Conservation (phyloP, 2,113 vertebrate species). For the Limnothrissa miodon region DNA sequence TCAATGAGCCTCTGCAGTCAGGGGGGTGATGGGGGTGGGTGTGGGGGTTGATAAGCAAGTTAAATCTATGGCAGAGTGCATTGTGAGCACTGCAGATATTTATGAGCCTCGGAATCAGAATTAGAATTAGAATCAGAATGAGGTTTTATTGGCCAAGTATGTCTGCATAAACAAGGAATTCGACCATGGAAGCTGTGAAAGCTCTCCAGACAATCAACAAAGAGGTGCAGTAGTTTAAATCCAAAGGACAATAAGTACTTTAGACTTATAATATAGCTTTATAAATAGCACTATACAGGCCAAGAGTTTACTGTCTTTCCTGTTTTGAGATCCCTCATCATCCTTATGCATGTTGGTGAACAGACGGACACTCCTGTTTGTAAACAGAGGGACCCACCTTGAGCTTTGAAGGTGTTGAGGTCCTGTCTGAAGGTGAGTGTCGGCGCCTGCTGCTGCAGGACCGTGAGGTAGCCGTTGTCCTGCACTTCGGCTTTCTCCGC, state of each 20-base stretch:
- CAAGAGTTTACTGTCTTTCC: background rate
- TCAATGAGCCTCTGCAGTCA: background rate
- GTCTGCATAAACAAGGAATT: no score
- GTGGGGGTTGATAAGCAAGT: background rate
- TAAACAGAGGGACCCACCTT: conserved; percentile 65
- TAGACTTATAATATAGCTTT: no score
- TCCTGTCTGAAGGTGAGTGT: conserved; percentile 83
- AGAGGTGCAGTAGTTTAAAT: no score
- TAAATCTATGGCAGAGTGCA: background rate
- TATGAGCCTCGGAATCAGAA: background rate
- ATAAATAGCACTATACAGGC: no score
- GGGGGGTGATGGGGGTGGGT: no score
- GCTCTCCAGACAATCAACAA: no score
- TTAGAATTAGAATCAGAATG: no score
- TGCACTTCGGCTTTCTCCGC: conserved; percentile 79
- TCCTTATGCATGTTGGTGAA: no score
- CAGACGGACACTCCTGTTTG: no score
- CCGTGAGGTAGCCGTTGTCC: conserved; percentile 81
- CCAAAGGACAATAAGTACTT: no score
- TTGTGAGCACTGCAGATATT: background rate
- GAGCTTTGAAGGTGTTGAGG: conserved; percentile 87
- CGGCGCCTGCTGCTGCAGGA: conserved; percentile 81
- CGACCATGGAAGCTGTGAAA: no score
- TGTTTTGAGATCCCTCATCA: background rate
- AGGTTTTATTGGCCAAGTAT: no score